Conservation (phyloP, 2,888 invertebrate species). For the Caenorhabditis sp. region DNA sequence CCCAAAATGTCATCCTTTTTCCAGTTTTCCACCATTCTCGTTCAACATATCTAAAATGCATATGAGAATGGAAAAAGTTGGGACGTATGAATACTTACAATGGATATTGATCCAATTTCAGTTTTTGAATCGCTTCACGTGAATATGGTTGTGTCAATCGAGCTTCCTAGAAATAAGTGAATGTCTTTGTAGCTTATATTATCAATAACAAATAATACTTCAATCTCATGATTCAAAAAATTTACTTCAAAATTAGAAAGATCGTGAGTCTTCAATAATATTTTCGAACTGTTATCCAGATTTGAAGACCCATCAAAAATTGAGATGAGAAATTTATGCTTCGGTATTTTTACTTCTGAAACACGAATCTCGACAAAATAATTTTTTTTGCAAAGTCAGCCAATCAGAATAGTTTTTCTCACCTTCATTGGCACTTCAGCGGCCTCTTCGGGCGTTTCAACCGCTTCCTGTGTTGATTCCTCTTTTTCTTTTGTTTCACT, state of each 20-base stretch:
- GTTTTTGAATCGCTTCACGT: conserved; percentile 9
- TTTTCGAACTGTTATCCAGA: no score
- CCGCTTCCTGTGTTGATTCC: conserved; percentile 12
- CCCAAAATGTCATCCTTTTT: conserved; percentile 75
- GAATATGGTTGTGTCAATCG: conserved; percentile 33
- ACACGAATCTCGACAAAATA: no score
- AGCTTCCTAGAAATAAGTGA: background rate
- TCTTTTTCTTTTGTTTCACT: background rate
- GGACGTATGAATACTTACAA: conserved; percentile 13
- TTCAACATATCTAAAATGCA: conserved; percentile 58
- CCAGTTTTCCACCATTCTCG: conserved; percentile 71
- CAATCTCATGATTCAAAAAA: no score
- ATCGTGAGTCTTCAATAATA: no score
- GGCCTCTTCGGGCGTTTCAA: conserved; percentile 13
- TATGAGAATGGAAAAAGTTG: background rate
- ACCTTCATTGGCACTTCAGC: conserved; percentile 2
- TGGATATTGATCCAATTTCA: conserved; percentile 51
- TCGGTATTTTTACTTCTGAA: no score
- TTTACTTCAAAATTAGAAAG: no score
- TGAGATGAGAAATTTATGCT: no score
- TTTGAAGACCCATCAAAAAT: no score
- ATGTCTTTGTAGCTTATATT: no score
- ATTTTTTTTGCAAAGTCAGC: no score
- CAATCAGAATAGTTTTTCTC: background rate
- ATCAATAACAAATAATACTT: no score